phyloP scores from a whole-genome alignment of 1,140 invertebrate genomes.

The Hycleus phaleratus region DNA sequence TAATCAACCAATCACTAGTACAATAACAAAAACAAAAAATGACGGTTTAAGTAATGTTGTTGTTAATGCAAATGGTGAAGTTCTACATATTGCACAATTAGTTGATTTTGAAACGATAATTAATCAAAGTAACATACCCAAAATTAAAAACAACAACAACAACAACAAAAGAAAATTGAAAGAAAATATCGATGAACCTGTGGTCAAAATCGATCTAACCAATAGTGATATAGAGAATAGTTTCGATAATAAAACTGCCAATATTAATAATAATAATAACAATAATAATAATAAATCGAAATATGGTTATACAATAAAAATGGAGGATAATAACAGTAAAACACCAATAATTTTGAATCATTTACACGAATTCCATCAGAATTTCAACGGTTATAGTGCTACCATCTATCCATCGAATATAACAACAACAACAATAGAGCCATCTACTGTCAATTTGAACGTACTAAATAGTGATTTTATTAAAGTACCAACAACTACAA shows the following conservation, averaged over 20 bases:
- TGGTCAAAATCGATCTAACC: slow-evolving; percentile 32
- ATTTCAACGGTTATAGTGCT: slow-evolving; percentile 10
- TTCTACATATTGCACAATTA: slow-evolving; percentile 32
- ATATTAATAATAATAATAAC: slow-evolving; percentile 6
- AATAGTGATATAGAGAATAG: slow-evolving; percentile 18
- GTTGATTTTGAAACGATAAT: slow-evolving; percentile 28
- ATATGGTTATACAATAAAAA: slow-evolving; percentile 6
- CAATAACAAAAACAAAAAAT: slow-evolving; percentile 23
- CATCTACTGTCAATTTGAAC: slow-evolving; percentile 20
- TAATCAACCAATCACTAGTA: slow-evolving; percentile 9
- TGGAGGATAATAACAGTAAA: neutral
- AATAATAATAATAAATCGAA: slow-evolving; percentile 7
- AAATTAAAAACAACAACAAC: slow-evolving; percentile 21
- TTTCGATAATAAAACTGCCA: neutral
- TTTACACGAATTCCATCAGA: slow-evolving; percentile 12
- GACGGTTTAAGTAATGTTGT: slow-evolving; percentile 32
- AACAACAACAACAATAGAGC: slow-evolving; percentile 6
- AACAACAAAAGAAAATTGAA: slow-evolving; percentile 9
- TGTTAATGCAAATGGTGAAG: slow-evolving; percentile 34
- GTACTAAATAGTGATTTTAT: slow-evolving; percentile 18
- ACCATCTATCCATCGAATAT: neutral
- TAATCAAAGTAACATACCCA: slow-evolving; percentile 17
- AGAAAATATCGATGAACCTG: slow-evolving; percentile 15
- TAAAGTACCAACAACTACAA: neutral
- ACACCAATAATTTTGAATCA: slow-evolving; percentile 4